Evolutionary conservation across 1,140 invertebrate genomes (phyloP).

Genomic region (Neoseiulus cucumeris): DNA sequence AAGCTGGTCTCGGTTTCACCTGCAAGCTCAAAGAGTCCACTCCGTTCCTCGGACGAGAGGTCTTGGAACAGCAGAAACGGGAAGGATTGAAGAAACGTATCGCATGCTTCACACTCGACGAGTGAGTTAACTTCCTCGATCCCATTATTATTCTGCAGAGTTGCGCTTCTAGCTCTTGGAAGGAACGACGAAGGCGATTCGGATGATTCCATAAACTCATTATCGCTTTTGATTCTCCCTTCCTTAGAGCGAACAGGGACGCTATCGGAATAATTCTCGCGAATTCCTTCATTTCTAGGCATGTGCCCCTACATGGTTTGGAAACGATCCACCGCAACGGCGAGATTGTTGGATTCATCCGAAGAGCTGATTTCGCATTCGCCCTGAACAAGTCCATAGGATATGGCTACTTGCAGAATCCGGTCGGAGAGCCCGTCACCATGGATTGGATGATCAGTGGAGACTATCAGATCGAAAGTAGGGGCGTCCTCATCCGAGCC

Average conservation of each 20-base stretch:
- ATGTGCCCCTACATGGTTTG: conserved; percentile 52
- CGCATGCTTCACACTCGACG: conserved; percentile 46
- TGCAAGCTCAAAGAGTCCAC: conserved; percentile 46
- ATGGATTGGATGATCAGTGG: conserved; percentile 45
- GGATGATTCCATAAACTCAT: too few relatives aligned
- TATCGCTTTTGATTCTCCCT: too few relatives aligned
- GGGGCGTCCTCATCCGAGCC: conserved; percentile 47
- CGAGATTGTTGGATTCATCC: conserved; percentile 48
- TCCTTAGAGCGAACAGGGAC: too few relatives aligned
- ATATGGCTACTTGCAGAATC: conserved; percentile 38
- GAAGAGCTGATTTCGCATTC: conserved; percentile 57
- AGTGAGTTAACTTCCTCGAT: conserved; percentile 31
- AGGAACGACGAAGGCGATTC: too few relatives aligned
- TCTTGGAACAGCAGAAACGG: conserved; percentile 38
- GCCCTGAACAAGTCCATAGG: conserved; percentile 46
- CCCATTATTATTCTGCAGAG: not conserved
- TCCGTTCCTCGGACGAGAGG: conserved; percentile 50
- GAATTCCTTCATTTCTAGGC: conserved; percentile 23
- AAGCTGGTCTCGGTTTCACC: conserved; percentile 52
- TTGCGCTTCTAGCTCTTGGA: too few relatives aligned
- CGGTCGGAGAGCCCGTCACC: conserved; percentile 32
- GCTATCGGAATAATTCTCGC: too few relatives aligned
- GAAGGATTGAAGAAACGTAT: conserved; percentile 49
- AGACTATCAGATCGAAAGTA: conserved; percentile 53
- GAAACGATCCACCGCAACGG: conserved; percentile 62